Base-by-base conservation (phyloP, 1,140 invertebrate genomes). In the Araneus ventricosus region DNA sequence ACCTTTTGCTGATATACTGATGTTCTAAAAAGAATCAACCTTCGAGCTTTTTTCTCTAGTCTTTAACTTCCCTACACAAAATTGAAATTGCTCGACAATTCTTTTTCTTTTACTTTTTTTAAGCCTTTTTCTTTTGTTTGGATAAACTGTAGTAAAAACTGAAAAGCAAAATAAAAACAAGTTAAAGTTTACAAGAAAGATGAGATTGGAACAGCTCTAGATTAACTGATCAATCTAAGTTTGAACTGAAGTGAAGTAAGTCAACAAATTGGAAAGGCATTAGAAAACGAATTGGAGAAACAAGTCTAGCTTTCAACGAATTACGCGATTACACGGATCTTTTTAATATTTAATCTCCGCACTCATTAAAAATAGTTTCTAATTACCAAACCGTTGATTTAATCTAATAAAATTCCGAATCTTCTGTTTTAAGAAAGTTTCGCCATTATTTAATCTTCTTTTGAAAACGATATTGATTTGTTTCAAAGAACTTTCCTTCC, bases 41-140 rank as follows among this genome's bases (percentile, higher is more conserved):
- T 88, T 70, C 86, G 10, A 39, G 22, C 27, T 37, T 45, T 86
- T 84, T 37, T 41, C 34, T 37, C 17, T 45, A 7, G 59, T 63
- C 70, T 75, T 82, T 82, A 45, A 20, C 24, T 89, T 79, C 67
- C 41, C 24, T 34, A 27, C 6, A n/a, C 41, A 67, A 79, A 89
- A 89, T 39, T 61, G 88, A 89, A 89, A 89, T 89, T 89, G 88
- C 37, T 89, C 70, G 88, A 89, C 88, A 89, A 89, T 79, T 45
- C 63, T 52, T 79, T 89, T 75, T 59, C 39, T 88, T 89, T 89
- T 45, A 45, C 2, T 37, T 22, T 89, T 61, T 39, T 61, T 8
- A 14, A 14, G 8, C 14, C n/a, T 14, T 67, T 37, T 86, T 45
- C 4, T 34, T 59, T 27, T 61, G 57, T 45, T 86, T 79, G 39